A percentile compares a stretch with the other conserved stretches of the same genome.
These are phyloP conservation scores for Rhopalosiphum padi DNA, from an alignment of 1,140 invertebrate species.

Conservation along the genomic window DNA sequence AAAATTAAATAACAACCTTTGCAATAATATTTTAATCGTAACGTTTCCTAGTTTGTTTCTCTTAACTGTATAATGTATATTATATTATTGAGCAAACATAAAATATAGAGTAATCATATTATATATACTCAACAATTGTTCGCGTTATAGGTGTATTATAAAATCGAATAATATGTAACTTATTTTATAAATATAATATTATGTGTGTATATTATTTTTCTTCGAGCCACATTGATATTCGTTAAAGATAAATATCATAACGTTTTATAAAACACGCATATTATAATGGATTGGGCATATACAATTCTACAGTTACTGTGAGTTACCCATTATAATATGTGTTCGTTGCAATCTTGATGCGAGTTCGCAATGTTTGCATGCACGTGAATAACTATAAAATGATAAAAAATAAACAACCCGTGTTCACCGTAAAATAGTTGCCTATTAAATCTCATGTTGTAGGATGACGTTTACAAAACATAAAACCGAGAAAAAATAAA, in stretches of 20 bases:
- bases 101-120: not conserved
- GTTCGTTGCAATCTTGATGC: not conserved
- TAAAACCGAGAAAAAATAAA: not conserved
- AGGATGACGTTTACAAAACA: conserved; percentile 27
- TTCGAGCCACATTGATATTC: not conserved
- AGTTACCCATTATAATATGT: not conserved
- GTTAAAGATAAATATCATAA: conserved; percentile 2
- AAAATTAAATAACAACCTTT: not conserved
- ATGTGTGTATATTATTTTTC: not conserved
- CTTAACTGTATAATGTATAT: not conserved
- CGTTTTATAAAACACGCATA: not conserved
- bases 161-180: not conserved
- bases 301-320: not conserved
- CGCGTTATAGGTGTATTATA: not conserved
- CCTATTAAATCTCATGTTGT: not conserved
- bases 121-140: not conserved
- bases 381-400: not conserved
- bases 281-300: not conserved
- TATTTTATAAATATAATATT: not conserved
- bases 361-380: not conserved
- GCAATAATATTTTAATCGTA: not conserved
- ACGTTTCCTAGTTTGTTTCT: not conserved
- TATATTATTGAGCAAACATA: not conserved
- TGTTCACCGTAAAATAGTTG: not conserved
- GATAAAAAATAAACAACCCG: not conserved